Evolutionary conservation across 2,113 vertebrate species (phyloP).

Genomic region (Myiagra hebetior): DNA sequence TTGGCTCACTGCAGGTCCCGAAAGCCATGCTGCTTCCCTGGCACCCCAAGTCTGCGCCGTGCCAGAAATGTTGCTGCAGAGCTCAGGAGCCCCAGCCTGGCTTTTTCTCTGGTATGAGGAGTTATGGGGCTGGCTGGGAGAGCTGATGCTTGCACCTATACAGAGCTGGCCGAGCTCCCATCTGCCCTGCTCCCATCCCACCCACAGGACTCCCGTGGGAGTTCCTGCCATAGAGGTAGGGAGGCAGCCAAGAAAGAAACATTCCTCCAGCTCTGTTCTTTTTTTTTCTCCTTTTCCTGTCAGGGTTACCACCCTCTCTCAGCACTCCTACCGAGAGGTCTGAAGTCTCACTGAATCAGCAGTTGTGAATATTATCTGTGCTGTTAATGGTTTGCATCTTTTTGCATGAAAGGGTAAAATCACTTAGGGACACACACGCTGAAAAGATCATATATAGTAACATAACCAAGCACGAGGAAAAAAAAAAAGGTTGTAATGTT

Average conservation of each 20-base stretch:
- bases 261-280: not conserved
- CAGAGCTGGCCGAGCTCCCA: not conserved
- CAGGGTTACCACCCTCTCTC: constrained; percentile 11
- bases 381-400: constrained; percentile 49
- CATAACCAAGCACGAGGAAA: not conserved
- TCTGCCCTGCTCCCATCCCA: not conserved
- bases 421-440: constrained; percentile 24
- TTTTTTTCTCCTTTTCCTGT: not conserved
- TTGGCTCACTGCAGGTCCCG: not conserved
- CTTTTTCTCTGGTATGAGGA: not conserved
- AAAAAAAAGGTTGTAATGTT: constrained; percentile 5
- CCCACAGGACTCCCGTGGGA: not conserved
- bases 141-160: not conserved
- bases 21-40: not conserved
- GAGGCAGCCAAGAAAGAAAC: constrained; percentile 14
- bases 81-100: not conserved
- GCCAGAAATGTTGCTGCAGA: not conserved
- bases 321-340: not conserved
- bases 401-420: constrained; percentile 48
- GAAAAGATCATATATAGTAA: constrained; percentile 17
- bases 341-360: constrained; percentile 24
- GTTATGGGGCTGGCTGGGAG: not conserved
- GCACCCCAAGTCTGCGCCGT: rapidly evolving
- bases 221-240: not conserved
- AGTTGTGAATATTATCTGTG: constrained; percentile 29